These are phyloP conservation scores for Xestia rhomboidea DNA, from an alignment of 2,888 invertebrate species.

Conservation along the genomic window DNA sequence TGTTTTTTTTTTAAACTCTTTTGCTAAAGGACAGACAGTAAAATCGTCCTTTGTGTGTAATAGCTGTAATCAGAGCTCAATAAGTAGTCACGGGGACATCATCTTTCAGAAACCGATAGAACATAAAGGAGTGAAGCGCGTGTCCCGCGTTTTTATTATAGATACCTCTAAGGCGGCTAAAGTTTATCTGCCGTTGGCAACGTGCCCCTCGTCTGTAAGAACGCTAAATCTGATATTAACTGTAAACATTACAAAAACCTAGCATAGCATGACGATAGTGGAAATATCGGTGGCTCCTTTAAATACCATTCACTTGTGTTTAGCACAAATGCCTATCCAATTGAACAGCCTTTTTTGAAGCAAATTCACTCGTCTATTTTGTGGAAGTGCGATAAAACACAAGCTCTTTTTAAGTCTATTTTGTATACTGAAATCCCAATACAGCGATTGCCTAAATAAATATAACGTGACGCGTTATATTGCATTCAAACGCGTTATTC, in stretches of 20 bases:
- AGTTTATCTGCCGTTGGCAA: too few relatives aligned
- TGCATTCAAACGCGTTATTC: conserved; percentile 58
- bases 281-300: neutral
- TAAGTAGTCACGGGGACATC: too few relatives aligned
- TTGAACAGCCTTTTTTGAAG: neutral
- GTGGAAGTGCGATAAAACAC: neutral
- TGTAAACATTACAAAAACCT: neutral
- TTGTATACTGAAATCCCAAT: conserved; percentile 34
- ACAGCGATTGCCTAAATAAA: conserved; percentile 45
- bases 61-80: neutral
- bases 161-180: too few relatives aligned
- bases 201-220: too few relatives aligned
- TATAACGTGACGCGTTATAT: conserved; percentile 48
- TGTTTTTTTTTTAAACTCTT: neutral
- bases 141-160: neutral
- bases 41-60: neutral
- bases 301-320: too few relatives aligned
- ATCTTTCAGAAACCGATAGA: neutral
- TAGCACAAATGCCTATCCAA: neutral
- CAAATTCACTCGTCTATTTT: neutral
- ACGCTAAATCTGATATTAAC: neutral
- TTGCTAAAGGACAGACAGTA: neutral
- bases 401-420: conserved; percentile 9
- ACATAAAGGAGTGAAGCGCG: neutral
- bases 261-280: neutral